Percentiles rank a stretch among this genome's conserved stretches.
Evolutionary conservation across 2,888 invertebrate genomes (phyloP).

Genomic region (Diploptera punctata): DNA sequence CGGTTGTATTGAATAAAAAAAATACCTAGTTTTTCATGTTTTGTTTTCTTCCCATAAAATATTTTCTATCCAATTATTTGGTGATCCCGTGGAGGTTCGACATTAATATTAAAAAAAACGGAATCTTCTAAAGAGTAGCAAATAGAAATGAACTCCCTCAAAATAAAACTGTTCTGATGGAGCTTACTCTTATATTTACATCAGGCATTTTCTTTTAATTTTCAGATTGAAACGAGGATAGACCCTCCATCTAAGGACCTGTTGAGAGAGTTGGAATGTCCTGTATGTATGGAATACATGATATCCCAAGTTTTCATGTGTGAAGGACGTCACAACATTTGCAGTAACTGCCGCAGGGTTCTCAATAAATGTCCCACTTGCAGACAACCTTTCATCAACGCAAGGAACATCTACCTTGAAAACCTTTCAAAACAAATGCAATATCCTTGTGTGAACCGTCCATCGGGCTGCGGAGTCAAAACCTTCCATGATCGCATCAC

Average conservation of each 20-base stretch:
- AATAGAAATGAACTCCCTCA: too few species aligned
- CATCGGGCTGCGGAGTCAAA: background rate
- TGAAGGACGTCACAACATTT: background rate
- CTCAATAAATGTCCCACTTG: background rate
- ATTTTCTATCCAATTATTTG: too few species aligned
- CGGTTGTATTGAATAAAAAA: too few species aligned
- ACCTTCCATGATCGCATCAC: background rate
- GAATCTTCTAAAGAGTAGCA: too few species aligned
- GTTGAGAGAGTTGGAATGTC: background rate
- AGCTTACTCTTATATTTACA: too few species aligned
- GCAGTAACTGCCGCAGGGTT: background rate
- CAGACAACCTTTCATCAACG: background rate
- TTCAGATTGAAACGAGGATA: background rate
- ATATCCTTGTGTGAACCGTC: background rate
- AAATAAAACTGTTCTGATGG: too few species aligned
- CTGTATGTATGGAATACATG: constrained; percentile 12
- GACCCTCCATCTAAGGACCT: background rate
- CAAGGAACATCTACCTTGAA: background rate
- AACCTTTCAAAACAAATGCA: background rate
- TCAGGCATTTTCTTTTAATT: too few species aligned
- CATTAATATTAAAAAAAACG: too few species aligned
- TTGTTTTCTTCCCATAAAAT: too few species aligned
- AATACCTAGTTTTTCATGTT: too few species aligned
- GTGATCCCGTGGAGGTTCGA: too few species aligned
- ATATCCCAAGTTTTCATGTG: background rate